Base-by-base conservation (phyloP, 2,888 invertebrate genomes). In the Lycia hirtaria region DNA sequence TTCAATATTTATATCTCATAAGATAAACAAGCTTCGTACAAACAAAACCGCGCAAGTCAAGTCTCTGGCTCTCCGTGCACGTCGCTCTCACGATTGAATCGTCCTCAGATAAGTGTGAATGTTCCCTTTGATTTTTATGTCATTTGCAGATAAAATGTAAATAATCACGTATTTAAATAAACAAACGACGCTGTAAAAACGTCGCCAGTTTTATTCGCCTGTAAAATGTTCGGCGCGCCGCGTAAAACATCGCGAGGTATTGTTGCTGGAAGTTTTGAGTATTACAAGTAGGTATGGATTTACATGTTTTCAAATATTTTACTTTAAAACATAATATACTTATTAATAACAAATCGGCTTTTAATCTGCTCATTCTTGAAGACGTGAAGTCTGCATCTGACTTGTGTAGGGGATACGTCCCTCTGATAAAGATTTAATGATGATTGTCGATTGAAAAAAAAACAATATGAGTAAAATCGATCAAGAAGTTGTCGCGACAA, bases 161-260 rank as follows among this genome's bases (percentile, higher is more conserved):
- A 77, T 76, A 70, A 76, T 71, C 70, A 70, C 69, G 68, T 72
- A 71, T 75, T 78, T 75, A 75, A 71, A 73, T 69, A 71, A 74
- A 77, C 76, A 75, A 76, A 78, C 71, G 74, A 74, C 61, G 72
- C 63, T 69, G 75, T 77, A 76, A 77, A 73, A 71, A 70, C 64
- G 68, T 73, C 57, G 57, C 7, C 57, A 43, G 14, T 59, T 62
- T 60, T 58, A 64, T 66, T 63, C 35, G 58, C 32, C 57, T 47
- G 60, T 62, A 53, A 64, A 60, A 57, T 43, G 55, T 56, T 41
- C 49, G n/a, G n/a, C n/a, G 40, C 15, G 40, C 12, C 50, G 32
- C 17, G 41, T 41, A 22, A 12, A 56, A 24, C 26, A 51, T 52
- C 15, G 51, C 15, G 4, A n/a, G 20, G 22, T 41, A 30, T 52